Evolutionary conservation across 2,888 invertebrate genomes (phyloP), one percentile per base, ranked within the genome.

Genomic region (Argyresthia goedartella): DNA sequence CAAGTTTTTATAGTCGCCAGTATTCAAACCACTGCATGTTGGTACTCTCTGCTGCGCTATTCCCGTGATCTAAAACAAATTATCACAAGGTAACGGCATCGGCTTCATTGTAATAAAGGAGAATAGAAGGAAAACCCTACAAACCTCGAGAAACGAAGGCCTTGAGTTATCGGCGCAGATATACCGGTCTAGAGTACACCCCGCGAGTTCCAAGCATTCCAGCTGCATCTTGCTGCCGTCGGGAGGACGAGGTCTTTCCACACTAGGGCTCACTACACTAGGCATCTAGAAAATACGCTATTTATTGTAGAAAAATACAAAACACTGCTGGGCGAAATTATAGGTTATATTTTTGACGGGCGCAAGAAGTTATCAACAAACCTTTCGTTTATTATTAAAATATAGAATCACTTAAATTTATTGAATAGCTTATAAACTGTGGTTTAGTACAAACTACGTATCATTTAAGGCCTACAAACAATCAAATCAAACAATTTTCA

Each of bases 1-100:
- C 51, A 94, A 81, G 61, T 92, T 91, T 53, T 96, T 96, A 86
- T 98, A 98, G 76, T 98, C 98, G 67, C 92, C 91, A 67, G 97
- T 96, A 59, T 93, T 93, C 44, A 96, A 81, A 4, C 98, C 98
- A 88, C 97, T 97, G 55, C 94, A 93, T 60, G 95, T 94, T 61
- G 96, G 92, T 63, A 91, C 91, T 65, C 90, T 90, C 85, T 90
- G 88, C 49, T 88, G 82, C 53, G 88, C 89, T 60, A 92, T 82
- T 57, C 91, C 91, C 66, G 91, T 90, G 60, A 91, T 82, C 90
- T 90, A 61, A 25, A 36, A 50, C 45, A 49, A 11, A 1, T 3
- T 25, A 14, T 13, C 6, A 14, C 14, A 14, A 1, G 13, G 13
- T 14, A 15, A 15, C 44, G 14, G 9, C 4, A 44, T 44, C n/a